Evolutionary conservation across 2,888 invertebrate species (phyloP).

Genomic region (Meandrusa payeni): DNA sequence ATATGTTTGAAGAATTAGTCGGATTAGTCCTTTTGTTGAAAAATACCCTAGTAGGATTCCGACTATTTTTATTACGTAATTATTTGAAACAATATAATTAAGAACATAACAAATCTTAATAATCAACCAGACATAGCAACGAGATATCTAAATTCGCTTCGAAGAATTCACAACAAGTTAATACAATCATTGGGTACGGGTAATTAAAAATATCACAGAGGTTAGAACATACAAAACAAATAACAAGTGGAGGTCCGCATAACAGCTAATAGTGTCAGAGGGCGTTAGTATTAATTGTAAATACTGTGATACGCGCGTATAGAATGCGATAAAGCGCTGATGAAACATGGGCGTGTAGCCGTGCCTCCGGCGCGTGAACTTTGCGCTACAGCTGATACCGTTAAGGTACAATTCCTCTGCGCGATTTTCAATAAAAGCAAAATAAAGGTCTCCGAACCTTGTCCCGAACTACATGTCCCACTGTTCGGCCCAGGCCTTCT

Average conservation of each 20-base stretch:
- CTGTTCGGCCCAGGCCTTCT: no score
- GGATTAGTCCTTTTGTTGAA: no score
- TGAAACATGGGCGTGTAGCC: constrained; percentile 46
- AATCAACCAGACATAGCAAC: no score
- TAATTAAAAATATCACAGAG: constrained; percentile 1
- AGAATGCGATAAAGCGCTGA: constrained; percentile 31
- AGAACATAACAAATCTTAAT: no score
- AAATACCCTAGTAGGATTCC: no score
- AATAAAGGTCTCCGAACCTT: no score
- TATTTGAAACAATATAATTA: no score
- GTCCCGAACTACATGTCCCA: no score
- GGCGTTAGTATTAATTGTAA: constrained; percentile 13
- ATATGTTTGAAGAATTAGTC: no score
- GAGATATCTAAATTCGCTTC: background rate
- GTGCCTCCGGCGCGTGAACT: constrained; percentile 42
- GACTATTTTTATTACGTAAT: no score
- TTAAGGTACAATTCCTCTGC: constrained; percentile 4
- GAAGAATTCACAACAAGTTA: background rate
- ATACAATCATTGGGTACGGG: no score
- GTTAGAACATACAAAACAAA: constrained; percentile 10
- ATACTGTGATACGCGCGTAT: constrained; percentile 6
- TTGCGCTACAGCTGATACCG: constrained; percentile 25
- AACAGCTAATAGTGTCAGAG: constrained; percentile 19
- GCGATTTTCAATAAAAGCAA: constrained; percentile 3
- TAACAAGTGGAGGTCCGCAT: constrained; percentile 3